Evolutionary conservation across 30 jellyfish, hydroid and myxozoan genomes (phyloP).

Genomic region (Aurelia coerulea): DNA sequence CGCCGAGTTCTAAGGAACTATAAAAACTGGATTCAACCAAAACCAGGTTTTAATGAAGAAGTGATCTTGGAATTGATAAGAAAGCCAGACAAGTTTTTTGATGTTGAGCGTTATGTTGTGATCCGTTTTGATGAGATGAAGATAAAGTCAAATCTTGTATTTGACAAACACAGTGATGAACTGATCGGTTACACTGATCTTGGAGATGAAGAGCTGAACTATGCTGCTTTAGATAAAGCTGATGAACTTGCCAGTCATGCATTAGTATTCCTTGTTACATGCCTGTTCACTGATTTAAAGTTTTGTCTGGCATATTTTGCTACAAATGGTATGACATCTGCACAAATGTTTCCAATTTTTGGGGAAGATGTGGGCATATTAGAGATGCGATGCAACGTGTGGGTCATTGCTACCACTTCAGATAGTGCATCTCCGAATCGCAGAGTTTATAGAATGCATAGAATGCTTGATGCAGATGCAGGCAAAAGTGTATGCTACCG

Average conservation of each 20-base stretch:
- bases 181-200: slow-evolving; percentile 7
- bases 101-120: slow-evolving; percentile 49
- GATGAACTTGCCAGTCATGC: no score
- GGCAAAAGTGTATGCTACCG: slow-evolving; percentile 27
- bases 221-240: no score
- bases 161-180: slow-evolving; percentile 29
- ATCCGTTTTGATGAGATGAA: slow-evolving; percentile 44
- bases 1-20: slow-evolving; percentile 49
- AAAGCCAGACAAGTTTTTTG: not conserved
- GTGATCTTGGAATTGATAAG: slow-evolving; percentile 3
- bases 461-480: slow-evolving; percentile 41
- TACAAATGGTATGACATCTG: slow-evolving; percentile 32
- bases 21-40: slow-evolving; percentile 45
- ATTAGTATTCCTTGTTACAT: slow-evolving; percentile 1
- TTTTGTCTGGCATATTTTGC: slow-evolving; percentile 48
- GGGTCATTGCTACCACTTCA: slow-evolving; percentile 66
- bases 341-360: slow-evolving; percentile 44
- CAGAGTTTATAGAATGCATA: slow-evolving; percentile 42
- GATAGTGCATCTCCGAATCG: slow-evolving; percentile 76
- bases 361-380: slow-evolving; percentile 66
- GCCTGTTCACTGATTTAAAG: slow-evolving; percentile 9
- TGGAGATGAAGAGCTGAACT: no score
- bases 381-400: slow-evolving; percentile 57
- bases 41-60: slow-evolving; percentile 23
- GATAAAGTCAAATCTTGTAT: slow-evolving; percentile 41